These are phyloP conservation scores for Parotocinclus haroldoi DNA, from an alignment of 2,797 vertebrate genomes.

Conservation along the genomic window DNA sequence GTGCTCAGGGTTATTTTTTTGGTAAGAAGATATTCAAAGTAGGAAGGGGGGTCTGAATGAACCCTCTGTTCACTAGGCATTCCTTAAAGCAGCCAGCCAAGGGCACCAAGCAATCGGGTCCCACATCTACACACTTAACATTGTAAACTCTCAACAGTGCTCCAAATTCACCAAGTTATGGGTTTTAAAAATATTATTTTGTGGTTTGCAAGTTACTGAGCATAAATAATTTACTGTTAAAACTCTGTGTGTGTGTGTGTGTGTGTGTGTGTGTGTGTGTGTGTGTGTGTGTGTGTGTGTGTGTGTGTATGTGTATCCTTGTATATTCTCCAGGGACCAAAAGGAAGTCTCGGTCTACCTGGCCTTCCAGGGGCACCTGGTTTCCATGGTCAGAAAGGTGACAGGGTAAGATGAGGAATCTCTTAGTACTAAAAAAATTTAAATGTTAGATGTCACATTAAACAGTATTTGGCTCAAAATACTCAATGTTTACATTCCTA, in stretches of 20 bases:
- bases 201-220: slow-evolving; percentile 32
- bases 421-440: too few species aligned
- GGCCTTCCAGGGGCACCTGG: slow-evolving; percentile 90
- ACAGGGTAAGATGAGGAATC: slow-evolving; percentile 77
- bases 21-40: slow-evolving; percentile 66
- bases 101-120: slow-evolving; percentile 49
- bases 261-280: slow-evolving; percentile 41
- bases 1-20: slow-evolving; percentile 49
- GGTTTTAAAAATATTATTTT: slow-evolving; percentile 32
- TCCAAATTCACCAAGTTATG: slow-evolving; percentile 10
- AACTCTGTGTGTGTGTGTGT: slow-evolving; percentile 44
- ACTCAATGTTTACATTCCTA: too few species aligned
- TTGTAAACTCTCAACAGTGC: slow-evolving; percentile 13
- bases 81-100: slow-evolving; percentile 45
- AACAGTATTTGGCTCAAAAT: too few species aligned
- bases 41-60: slow-evolving; percentile 78
- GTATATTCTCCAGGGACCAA: slow-evolving; percentile 74
- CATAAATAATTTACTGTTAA: slow-evolving; percentile 51
- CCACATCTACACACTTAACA: slow-evolving; percentile 48
- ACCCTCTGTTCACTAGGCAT: slow-evolving; percentile 78
- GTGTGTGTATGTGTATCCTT: slow-evolving; percentile 43
- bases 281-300: slow-evolving; percentile 45
- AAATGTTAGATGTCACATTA: too few species aligned
- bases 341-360: slow-evolving; percentile 84
- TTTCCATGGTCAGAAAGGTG: slow-evolving; percentile 82